A percentile compares a stretch with the other conserved stretches of the same genome.
Evolutionary conservation across 1,140 invertebrate species (phyloP).

Genomic region (Elymnias hypermnestra): DNA sequence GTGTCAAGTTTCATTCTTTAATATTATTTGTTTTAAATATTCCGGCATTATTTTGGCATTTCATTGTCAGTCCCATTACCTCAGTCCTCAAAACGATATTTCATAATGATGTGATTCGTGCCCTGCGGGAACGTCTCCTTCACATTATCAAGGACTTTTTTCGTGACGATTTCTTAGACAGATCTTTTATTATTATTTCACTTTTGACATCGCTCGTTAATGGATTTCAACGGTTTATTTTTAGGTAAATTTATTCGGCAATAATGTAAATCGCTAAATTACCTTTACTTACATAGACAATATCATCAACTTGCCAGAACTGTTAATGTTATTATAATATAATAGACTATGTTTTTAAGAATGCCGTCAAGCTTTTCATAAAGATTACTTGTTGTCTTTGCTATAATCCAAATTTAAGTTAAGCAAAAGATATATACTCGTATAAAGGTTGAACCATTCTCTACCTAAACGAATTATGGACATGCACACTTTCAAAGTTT

Average conservation of each 20-base stretch:
- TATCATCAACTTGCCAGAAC: no score
- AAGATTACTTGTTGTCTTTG: no score
- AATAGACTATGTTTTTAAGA: no score
- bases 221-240: constrained; percentile 13
- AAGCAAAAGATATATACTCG: no score
- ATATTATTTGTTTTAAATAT: constrained; percentile 13
- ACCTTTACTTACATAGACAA: no score
- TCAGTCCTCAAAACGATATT: constrained; percentile 29
- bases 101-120: constrained; percentile 47
- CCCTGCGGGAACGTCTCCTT: constrained; percentile 26
- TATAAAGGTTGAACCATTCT: no score
- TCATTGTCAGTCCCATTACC: constrained; percentile 38
- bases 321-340: no score
- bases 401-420: no score
- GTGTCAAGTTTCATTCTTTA: no score
- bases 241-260: neutral
- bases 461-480: no score
- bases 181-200: constrained; percentile 22
- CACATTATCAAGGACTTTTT: constrained; percentile 29
- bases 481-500: no score
- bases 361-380: no score
- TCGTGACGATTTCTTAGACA: constrained; percentile 21
- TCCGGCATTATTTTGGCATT: constrained; percentile 31
- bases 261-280: neutral
- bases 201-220: constrained; percentile 19